phyloP scores from a whole-genome alignment of 2,113 vertebrate genomes.

The Datnioides undecimradiatus region DNA sequence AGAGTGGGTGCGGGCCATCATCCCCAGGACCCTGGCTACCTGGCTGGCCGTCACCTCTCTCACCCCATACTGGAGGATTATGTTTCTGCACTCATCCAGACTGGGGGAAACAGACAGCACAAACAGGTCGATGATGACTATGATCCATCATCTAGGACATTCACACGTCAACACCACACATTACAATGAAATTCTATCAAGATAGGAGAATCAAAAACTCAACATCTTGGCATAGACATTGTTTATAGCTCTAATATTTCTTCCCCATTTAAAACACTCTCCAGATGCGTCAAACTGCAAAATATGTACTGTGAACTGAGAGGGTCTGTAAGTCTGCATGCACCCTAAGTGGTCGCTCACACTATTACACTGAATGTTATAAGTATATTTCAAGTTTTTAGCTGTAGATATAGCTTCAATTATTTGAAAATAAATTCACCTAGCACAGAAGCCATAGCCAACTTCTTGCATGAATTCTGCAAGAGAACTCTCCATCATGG shows the following conservation, averaged over 20 bases:
- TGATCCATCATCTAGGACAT: not conserved
- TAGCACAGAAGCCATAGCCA: conserved; percentile 98
- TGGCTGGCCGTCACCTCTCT: conserved; percentile 97
- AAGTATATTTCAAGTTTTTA: not conserved
- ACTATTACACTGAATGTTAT: not conserved
- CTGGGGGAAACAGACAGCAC: conserved; percentile 72
- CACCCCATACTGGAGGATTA: conserved; percentile 96
- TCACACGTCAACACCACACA: not conserved
- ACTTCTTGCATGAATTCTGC: conserved; percentile 99
- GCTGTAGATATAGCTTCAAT: not conserved
- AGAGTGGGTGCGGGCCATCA: conserved; percentile 99
- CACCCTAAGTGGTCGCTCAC: not conserved
- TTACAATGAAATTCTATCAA: not conserved
- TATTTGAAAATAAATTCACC: conserved; percentile 78
- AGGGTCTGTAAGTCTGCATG: not conserved
- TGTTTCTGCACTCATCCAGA: conserved; percentile 97
- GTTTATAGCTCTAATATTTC: not conserved
- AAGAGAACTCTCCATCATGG: conserved; percentile 99
- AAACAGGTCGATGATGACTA: not conserved
- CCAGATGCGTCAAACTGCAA: no score
- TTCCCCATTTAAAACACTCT: no score
- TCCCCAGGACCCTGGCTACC: conserved; percentile 97
- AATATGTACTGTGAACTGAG: not conserved
- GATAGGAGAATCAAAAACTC: not conserved
- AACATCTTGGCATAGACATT: not conserved